A percentile compares a stretch with the other conserved stretches of the same genome.
Evolutionary conservation across 2,888 invertebrate species (phyloP).

Genomic region (Dione vanillae): DNA sequence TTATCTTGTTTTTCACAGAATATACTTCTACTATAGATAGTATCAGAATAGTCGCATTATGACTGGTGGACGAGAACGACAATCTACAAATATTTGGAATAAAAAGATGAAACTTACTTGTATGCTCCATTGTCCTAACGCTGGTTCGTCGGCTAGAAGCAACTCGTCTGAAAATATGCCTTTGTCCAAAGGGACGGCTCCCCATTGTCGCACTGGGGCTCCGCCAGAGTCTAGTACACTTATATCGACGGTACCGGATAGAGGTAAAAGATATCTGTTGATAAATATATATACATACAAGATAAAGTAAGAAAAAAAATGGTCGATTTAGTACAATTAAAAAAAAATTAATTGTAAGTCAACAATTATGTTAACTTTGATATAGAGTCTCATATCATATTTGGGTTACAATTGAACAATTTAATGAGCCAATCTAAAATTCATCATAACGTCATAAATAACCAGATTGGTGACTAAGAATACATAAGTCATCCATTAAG

Average conservation of each 20-base stretch:
- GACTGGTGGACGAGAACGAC: background rate
- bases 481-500: slow-evolving; percentile 3
- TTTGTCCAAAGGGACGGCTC: slow-evolving; percentile 85
- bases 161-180: slow-evolving; percentile 92
- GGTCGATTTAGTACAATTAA: no score
- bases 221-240: slow-evolving; percentile 79
- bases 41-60: background rate
- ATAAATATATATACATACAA: background rate
- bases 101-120: slow-evolving; percentile 65
- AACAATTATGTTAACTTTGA: no score
- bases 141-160: slow-evolving; percentile 91
- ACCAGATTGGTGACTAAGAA: background rate
- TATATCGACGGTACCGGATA: slow-evolving; percentile 69
- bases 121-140: slow-evolving; percentile 94
- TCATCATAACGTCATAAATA: slow-evolving; percentile 6
- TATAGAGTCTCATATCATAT: background rate
- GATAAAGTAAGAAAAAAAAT: no score
- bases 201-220: slow-evolving; percentile 93
- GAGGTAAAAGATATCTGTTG: slow-evolving; percentile 72
- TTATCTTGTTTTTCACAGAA: background rate
- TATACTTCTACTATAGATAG: no score
- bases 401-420: background rate
- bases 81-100: background rate
- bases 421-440: background rate
- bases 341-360: no score